Conservation (phyloP, 2,888 invertebrate species). For the Ormyrus thymus region DNA sequence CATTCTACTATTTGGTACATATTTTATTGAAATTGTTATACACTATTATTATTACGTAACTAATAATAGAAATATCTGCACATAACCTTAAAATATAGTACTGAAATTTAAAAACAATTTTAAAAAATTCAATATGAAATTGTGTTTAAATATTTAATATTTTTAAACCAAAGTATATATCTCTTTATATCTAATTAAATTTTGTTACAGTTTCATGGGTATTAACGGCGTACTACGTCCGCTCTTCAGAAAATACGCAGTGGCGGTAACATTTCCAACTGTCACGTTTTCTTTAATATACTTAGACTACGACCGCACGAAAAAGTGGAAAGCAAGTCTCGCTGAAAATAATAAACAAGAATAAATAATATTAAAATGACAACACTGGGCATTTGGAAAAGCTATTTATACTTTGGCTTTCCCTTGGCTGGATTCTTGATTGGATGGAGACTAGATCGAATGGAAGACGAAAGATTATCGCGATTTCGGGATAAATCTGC, state of each 20-base stretch:
- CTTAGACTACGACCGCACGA: slow-evolving; percentile 85
- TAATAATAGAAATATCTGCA: no score
- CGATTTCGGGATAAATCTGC: slow-evolving; percentile 87
- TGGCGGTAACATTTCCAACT: slow-evolving; percentile 82
- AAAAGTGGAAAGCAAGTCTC: slow-evolving; percentile 81
- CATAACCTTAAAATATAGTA: no score
- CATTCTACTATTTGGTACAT: no score
- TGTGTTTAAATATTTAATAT: no score
- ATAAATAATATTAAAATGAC: slow-evolving; percentile 53
- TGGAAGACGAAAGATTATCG: slow-evolving; percentile 84
- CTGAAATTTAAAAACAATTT: no score
- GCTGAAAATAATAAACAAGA: slow-evolving; percentile 56
- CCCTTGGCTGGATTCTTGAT: slow-evolving; percentile 79
- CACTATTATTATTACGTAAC: no score
- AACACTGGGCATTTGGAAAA: slow-evolving; percentile 75
- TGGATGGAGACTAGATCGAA: slow-evolving; percentile 81
- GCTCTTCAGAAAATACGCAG: slow-evolving; percentile 80
- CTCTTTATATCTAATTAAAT: no score
- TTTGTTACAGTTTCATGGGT: slow-evolving; percentile 63
- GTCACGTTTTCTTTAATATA: slow-evolving; percentile 79
- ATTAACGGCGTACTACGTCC: slow-evolving; percentile 56
- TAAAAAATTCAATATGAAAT: no score
- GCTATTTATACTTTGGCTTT: slow-evolving; percentile 76
- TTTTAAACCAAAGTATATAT: no score
- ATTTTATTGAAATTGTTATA: no score